These are phyloP conservation scores for Mylabris sibirica DNA, from an alignment of 2,888 invertebrate species.

Conservation along the genomic window DNA sequence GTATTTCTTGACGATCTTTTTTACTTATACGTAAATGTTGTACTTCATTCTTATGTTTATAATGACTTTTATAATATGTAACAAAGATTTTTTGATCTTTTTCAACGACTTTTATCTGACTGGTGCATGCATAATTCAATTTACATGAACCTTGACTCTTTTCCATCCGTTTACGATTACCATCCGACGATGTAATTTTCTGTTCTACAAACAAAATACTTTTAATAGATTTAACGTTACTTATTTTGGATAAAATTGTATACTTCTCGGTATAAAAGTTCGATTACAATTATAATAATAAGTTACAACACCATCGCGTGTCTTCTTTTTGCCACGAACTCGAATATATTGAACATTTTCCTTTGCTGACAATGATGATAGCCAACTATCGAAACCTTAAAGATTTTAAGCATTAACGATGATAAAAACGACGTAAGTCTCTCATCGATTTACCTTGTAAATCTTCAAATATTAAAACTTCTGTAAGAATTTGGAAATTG, in stretches of 20 bases:
- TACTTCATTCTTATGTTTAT: constrained; percentile 9
- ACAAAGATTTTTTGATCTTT: constrained; percentile 3
- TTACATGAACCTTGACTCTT: constrained; percentile 8
- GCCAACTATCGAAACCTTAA: neutral
- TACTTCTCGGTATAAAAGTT: constrained; percentile 6
- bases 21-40: constrained; percentile 8
- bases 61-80: constrained; percentile 8
- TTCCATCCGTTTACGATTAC: constrained; percentile 1
- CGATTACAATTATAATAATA: constrained; percentile 9
- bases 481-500: neutral
- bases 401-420: neutral
- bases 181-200: neutral
- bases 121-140: constrained; percentile 5
- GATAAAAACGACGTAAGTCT: neutral
- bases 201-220: neutral
- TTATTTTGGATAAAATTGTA: neutral
- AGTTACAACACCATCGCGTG: neutral
- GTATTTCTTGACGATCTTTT: neutral
- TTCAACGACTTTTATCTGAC: constrained; percentile 5
- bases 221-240: neutral
- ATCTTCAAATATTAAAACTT: constrained; percentile 4
- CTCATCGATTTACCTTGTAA: neutral
- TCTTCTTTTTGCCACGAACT: neutral
- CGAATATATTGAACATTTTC: constrained; percentile 3
- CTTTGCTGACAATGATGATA: neutral